Conservation (phyloP, 2,797 vertebrate genomes). For the Chromobotia macracanthus region DNA sequence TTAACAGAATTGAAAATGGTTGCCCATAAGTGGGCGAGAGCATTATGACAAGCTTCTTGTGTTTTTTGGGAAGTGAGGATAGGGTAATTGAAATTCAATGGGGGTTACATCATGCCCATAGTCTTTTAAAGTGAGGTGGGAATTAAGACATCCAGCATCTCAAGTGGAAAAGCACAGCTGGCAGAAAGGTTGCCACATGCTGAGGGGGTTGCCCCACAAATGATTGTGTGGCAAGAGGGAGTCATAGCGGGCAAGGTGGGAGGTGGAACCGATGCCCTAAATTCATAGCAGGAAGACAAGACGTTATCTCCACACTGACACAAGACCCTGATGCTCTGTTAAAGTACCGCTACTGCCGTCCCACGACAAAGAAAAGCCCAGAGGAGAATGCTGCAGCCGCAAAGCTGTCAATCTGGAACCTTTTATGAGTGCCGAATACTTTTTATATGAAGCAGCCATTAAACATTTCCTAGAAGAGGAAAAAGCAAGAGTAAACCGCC, state of each 20-base stretch:
- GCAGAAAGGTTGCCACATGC: constrained; percentile 76
- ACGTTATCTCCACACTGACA: constrained; percentile 16
- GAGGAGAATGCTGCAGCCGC: constrained; percentile 64
- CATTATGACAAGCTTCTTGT: constrained; percentile 14
- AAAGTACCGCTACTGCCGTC: constrained; percentile 15
- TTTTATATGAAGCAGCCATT: constrained; percentile 73
- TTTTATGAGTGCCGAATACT: constrained; percentile 74
- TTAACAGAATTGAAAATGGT: constrained; percentile 50
- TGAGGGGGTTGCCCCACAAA: constrained; percentile 50
- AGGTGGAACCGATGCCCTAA: constrained; percentile 22
- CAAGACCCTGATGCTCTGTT: constrained; percentile 18
- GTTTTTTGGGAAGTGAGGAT: constrained; percentile 70
- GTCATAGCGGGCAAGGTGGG: constrained; percentile 29
- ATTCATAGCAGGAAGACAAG: constrained; percentile 27
- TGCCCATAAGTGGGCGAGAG: constrained; percentile 23
- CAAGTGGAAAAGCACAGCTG: constrained; percentile 78
- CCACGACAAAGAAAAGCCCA: constrained; percentile 60
- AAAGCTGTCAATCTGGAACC: constrained; percentile 73
- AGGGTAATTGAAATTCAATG: constrained; percentile 80
- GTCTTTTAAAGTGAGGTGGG: constrained; percentile 74
- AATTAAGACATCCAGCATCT: constrained; percentile 73
- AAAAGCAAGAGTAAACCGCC: constrained; percentile 67
- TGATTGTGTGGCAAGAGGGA: constrained; percentile 4
- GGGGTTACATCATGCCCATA: constrained; percentile 78
- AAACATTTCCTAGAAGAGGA: constrained; percentile 61